Base-by-base conservation (phyloP, 2,888 invertebrate species). In the Lobophora halterata region DNA sequence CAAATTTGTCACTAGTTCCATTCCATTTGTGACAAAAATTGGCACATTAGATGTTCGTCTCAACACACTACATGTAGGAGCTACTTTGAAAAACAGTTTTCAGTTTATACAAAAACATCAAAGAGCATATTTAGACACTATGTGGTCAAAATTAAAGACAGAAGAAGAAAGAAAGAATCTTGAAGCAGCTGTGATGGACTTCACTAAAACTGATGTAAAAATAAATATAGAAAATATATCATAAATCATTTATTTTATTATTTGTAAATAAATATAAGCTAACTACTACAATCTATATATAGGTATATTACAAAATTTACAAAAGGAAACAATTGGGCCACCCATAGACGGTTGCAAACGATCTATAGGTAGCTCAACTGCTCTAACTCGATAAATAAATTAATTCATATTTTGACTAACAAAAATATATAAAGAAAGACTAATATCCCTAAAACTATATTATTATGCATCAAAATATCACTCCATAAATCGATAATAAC, bases 71-170 rank as follows among this genome's bases (percentile, higher is more conserved):
- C 94, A 95, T 70, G 88, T 91, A 1, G 94, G 95, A 10, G 95
- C 95, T 2, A 94, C 95, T 7, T 86, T 95, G 32, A 92, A 91
- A 72, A 93, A 95, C 49, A 94, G 95, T 73, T 94, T 93, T 63
- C 90, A 90, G 53, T 94, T 92, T 63, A 90, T 95, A 37, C 87
- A 91, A 61, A 90, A 87, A 43, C 90, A 93, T 70, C 94, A 95
- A 58, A 88, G 89, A 56, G 76, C 82, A 30, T 91, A 90, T 62
- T 80, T 93, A 35, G 91, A 93, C 61, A 81, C 88, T 28, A 88
- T 89, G 70, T 92, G 92, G 89, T 78, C 81, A 0, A 80, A 78
- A 49, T 74, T 93, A 16, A 89, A 88, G 50, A 91, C 89, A 18
- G 91, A 92, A 14, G 89, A 89, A 45, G 91, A 93, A 56, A 89